These are phyloP conservation scores for Asarcornis scutulata DNA, from an alignment of 2,113 vertebrate genomes.

Conservation along the genomic window DNA sequence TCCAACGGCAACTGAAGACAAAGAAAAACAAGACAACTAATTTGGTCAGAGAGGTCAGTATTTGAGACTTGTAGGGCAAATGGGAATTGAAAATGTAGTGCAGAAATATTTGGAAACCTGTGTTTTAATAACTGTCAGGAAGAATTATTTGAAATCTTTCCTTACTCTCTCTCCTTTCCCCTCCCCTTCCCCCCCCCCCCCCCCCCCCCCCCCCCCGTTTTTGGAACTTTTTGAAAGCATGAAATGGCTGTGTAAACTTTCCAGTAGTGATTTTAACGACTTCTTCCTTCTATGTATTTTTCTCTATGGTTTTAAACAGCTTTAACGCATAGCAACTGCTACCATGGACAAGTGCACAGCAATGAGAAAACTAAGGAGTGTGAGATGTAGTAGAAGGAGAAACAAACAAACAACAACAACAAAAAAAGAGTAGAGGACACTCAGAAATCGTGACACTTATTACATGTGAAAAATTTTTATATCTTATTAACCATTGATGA, in stretches of 20 bases:
- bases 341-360: background rate
- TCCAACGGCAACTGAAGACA: background rate
- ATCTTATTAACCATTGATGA: background rate
- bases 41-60: background rate
- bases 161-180: too few relatives aligned
- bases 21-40: background rate
- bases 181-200: background rate
- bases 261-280: background rate
- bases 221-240: background rate
- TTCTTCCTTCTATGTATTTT: background rate
- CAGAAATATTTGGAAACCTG: background rate
- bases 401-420: background rate
- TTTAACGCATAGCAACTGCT: background rate
- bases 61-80: background rate
- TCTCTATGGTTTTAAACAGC: background rate
- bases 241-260: background rate
- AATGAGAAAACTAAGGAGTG: background rate
- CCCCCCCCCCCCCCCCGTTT: fast-evolving
- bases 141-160: background rate
- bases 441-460: background rate
- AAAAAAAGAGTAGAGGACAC: background rate
- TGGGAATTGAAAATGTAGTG: background rate
- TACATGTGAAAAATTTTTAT: background rate
- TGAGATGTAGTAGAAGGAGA: background rate
- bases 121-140: background rate